Base-by-base conservation (phyloP, 2,888 invertebrate genomes). In the Orgyia antiqua region DNA sequence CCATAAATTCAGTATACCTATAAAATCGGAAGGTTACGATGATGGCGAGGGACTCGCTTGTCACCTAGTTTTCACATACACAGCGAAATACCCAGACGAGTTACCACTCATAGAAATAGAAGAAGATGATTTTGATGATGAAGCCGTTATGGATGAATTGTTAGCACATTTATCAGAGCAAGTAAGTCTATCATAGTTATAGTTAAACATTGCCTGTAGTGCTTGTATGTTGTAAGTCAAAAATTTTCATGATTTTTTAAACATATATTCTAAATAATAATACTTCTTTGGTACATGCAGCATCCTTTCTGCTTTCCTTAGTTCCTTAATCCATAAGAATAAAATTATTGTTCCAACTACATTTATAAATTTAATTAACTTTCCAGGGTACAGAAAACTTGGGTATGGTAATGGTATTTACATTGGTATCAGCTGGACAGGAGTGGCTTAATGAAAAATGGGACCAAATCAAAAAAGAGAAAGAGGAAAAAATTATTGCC, bases 341-440 rank as follows among this genome's bases (percentile, higher is more conserved):
- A n/a, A n/a, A n/a, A n/a, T n/a, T n/a, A n/a, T n/a, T n/a, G n/a
- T n/a, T n/a, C n/a, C n/a, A n/a, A n/a, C 8, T 10, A 3, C 10
- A 10, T 23, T 9, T 11, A 23, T 10, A 3, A 23, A 3, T 7
- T 10, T 6, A 4, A 6, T 6, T 23, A 10, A n/a, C 29, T 35
- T 42, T 68, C n/a, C 57, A 92, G 91, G 94, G 93, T 33, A 87
- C 92, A 43, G 96, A 96, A 66, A 98, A 97, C 79, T 66, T 98
- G 30, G 99, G 99, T 1, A 98, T 96, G 94, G 98, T 96, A 19
- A 98, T 99, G 97, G 91, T 98, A 23, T 99, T 98, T 70, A 97
- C 97, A 12, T 75, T 99, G 54, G 97, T 98, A 6, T 96, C 97
- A 20, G 92, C 94, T 11, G 94, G 96, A 2, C 95, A 97, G 66